Evolutionary conservation across 2,888 invertebrate genomes (phyloP).

Genomic region (Drosophila testacea): DNA sequence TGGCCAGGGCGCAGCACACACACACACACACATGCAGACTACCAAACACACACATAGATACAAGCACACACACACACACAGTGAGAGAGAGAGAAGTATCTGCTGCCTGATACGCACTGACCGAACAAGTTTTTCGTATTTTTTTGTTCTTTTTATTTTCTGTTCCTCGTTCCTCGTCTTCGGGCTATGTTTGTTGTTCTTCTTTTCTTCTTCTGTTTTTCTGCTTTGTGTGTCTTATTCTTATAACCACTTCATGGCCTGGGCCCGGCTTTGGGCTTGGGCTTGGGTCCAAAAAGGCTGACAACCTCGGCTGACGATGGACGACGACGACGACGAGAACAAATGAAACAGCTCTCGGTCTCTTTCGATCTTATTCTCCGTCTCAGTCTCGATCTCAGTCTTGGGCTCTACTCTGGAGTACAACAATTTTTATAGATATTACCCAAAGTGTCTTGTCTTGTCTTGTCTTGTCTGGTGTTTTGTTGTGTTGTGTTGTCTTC

Average conservation of each 20-base stretch:
- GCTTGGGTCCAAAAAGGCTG: constrained; percentile 75
- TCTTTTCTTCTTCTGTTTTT: constrained; percentile 35
- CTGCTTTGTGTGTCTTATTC: constrained; percentile 71
- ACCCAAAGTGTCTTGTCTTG: constrained; percentile 74
- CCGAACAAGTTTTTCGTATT: constrained; percentile 72
- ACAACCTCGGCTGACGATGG: constrained; percentile 70
- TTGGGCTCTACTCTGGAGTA: constrained; percentile 14
- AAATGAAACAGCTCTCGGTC: constrained; percentile 37
- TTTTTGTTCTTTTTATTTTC: constrained; percentile 18
- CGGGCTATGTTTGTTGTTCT: constrained; percentile 30
- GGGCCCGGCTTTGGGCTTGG: constrained; percentile 40
- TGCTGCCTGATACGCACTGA: constrained; percentile 68
- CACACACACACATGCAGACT: constrained; percentile 34
- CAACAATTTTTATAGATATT: constrained; percentile 74
- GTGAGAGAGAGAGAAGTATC: constrained; percentile 21
- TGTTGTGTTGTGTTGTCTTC: constrained; percentile 54
- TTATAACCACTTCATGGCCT: constrained; percentile 69
- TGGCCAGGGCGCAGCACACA: constrained; percentile 66
- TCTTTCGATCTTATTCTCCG: constrained; percentile 24
- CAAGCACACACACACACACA: constrained; percentile 33
- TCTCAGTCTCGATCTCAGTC: not conserved
- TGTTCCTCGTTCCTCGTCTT: constrained; percentile 36
- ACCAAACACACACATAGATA: constrained; percentile 20
- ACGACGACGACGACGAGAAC: constrained; percentile 29
- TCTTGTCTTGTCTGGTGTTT: constrained; percentile 43